Percentiles rank a stretch among this genome's conserved stretches.
phyloP scores from a whole-genome alignment of 2,888 invertebrate species.

The Phalera bucephala region DNA sequence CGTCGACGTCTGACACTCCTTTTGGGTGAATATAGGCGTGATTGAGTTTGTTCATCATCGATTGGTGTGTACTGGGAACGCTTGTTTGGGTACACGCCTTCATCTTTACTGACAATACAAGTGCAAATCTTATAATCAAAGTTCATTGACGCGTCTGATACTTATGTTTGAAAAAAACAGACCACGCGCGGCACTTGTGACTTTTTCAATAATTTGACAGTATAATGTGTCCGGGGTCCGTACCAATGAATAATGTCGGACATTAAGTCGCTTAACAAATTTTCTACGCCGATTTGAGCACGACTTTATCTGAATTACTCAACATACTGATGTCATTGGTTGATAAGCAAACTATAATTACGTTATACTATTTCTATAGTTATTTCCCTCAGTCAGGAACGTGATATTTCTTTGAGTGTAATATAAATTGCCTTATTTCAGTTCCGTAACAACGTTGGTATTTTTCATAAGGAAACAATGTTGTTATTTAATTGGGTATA shows the following conservation, averaged over 20 bases:
- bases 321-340: constrained; percentile 15
- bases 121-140: no score
- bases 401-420: constrained; percentile 9
- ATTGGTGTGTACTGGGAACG: constrained; percentile 5
- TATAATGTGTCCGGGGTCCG: constrained; percentile 39
- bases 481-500: no score
- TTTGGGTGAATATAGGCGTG: no score
- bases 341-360: constrained; percentile 14
- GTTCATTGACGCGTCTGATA: constrained; percentile 52
- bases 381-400: constrained; percentile 14
- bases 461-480: no score
- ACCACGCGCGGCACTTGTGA: constrained; percentile 38
- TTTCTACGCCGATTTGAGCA: constrained; percentile 12
- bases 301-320: constrained; percentile 7
- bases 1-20: no score
- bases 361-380: constrained; percentile 9
- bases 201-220: constrained; percentile 50
- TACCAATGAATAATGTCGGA: constrained; percentile 10
- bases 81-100: no score
- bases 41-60: constrained; percentile 1
- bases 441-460: no score
- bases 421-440: background rate
- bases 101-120: no score
- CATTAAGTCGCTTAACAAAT: constrained; percentile 11
- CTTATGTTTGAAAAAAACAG: constrained; percentile 34